Base-by-base conservation (phyloP, 2,888 invertebrate genomes). In the Perizoma flavofasciatum region DNA sequence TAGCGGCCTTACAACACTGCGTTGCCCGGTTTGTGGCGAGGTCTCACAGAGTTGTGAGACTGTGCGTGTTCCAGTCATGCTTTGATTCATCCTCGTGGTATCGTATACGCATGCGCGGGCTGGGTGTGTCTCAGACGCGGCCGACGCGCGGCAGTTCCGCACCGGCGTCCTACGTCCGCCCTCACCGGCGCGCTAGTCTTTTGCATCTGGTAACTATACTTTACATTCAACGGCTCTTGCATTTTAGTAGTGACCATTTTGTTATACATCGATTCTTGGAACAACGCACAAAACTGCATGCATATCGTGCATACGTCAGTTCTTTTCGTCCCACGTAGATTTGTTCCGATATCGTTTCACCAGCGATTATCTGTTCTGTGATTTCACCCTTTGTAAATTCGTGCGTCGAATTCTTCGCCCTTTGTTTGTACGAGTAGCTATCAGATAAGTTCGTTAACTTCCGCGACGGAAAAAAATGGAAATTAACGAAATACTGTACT, bases 91-190 rank as follows among this genome's bases (percentile, higher is more conserved):
- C 22, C 22, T 39, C 11, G 11, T 45, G 33, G 32, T 49, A 7
- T 7, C 33, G n/a, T 35, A 22, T 35, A 44, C 91, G 90, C 90
- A 89, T 89, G 90, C 88, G 90, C 78, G 80, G 76, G 72, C 77
- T 82, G 90, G 89, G 91, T 87, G 91, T 90, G 91, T 89, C 89
- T 81, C 72, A 71, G 72, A 72, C 76, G 76, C 78, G 69, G 79
- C 76, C 80, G 81, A 74, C 82, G 75, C 77, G 74, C 86, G 81
- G 82, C 84, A 89, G 89, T 88, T 79, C 82, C 83, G 82, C 81
- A 79, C 75, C 81, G 81, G 78, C 76, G 71, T 70, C 73, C 68
- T 70, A 67, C 75, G 72, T 67, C 64, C 69, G 70, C 74, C 68
- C 68, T 71, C 76, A 72, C 70, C 71, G 67, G 66, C 66, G 64